Base-by-base conservation (phyloP, 2,888 invertebrate species). In the Agrilus cyanescens region DNA sequence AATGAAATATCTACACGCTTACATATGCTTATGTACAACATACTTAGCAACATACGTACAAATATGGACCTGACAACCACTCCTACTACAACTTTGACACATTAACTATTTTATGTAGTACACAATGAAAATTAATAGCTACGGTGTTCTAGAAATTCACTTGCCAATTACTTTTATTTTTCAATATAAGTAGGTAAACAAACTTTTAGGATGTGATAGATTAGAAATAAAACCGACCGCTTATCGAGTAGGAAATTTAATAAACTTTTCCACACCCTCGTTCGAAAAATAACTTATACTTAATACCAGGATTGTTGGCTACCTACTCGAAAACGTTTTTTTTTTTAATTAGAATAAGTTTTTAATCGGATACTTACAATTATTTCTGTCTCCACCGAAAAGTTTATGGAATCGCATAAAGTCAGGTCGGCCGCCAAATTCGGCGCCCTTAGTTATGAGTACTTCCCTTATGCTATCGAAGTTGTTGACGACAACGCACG, bases 361-460 rank as follows among this genome's bases (percentile, higher is more conserved):
- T n/a, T n/a, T n/a, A n/a, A n/a, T n/a, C n/a, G n/a, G 42, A 48
- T 63, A 82, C 89, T 87, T 67, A 89, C 88, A 88, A 61, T 88
- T 87, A 65, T 86, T 85, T 42, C 87, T 71, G 66, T 88, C 82
- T 29, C 86, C 87, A 20, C 85, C 86, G 62, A 90, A 89, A 7
- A 89, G 77, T 50, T 79, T 75, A 58, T 87, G 82, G 62, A 85
- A 89, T 13, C 90, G 70, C 51, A 81, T 61, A 62, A 88, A 88
- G 60, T 88, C 79, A 0, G 89, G 88, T 8, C 90, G 71, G 10
- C 87, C 85, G 2, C 85, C 86, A 63, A 90, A 88, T 55, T 81
- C 80, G 48, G 80, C 80, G 4, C 87, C 87, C 57, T 84, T 85
- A 46, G 81, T 77, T 58, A 85, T 84, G 16, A 86, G 68, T 38